phyloP scores from a whole-genome alignment of 1,140 invertebrate genomes.

The Drosophila lowei region DNA sequence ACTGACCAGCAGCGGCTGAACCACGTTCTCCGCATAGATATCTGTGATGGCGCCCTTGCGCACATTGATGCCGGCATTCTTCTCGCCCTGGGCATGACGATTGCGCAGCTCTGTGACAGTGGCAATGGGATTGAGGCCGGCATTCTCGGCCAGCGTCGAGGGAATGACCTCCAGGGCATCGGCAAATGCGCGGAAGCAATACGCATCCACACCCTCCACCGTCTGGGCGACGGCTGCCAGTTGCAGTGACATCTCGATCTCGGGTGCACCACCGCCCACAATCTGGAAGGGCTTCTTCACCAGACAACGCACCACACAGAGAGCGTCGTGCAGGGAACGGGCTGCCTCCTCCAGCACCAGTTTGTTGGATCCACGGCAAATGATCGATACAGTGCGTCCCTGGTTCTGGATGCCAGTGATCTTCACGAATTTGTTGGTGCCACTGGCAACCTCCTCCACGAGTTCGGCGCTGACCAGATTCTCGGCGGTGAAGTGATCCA shows the following conservation, averaged over 20 bases:
- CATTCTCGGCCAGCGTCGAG: conserved; percentile 99
- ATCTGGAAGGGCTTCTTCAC: conserved; percentile 96
- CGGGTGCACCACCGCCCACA: conserved; percentile 98
- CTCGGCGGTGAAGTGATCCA: conserved; percentile 98
- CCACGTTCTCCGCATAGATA: conserved; percentile 98
- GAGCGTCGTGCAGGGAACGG: conserved; percentile 98
- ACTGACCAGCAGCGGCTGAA: conserved; percentile 98
- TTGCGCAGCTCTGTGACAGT: conserved; percentile 99
- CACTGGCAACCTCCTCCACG: conserved; percentile 96
- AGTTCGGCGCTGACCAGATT: conserved; percentile 96
- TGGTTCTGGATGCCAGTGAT: conserved; percentile 95
- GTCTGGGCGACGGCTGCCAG: conserved; percentile 93
- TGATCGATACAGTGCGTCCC: conserved; percentile 95
- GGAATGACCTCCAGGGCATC: conserved; percentile 98
- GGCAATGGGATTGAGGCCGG: conserved; percentile 98
- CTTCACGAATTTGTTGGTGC: conserved; percentile 96
- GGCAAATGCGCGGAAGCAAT: conserved; percentile 97
- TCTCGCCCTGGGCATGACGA: conserved; percentile 93
- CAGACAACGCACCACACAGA: conserved; percentile 98
- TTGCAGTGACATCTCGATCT: conserved; percentile 95
- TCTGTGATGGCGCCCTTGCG: conserved; percentile 97
- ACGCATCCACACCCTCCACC: conserved; percentile 95
- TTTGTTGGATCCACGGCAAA: conserved; percentile 98
- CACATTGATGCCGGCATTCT: conserved; percentile 97
- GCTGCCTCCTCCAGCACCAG: conserved; percentile 97